These are phyloP conservation scores for Stichodactyla mertensii DNA, from an alignment of 64 coral and sea anemone species.

Conservation along the genomic window DNA sequence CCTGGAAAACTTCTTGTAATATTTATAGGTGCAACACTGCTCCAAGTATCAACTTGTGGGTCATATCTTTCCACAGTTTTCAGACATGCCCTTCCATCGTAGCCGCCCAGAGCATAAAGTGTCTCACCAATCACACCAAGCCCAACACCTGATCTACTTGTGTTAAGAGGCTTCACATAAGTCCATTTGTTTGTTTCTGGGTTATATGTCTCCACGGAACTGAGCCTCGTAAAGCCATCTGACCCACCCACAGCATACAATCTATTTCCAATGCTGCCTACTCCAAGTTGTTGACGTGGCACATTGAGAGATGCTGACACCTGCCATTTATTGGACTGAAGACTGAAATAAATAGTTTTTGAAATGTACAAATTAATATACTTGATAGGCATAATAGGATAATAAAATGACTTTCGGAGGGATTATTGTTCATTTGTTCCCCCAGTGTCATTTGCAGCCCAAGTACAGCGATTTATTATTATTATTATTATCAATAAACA, in stretches of 20 bases:
- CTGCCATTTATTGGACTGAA: slow-evolving; percentile 92
- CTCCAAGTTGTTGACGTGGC: slow-evolving; percentile 89
- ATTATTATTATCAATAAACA: too few relatives aligned
- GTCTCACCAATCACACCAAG: slow-evolving; percentile 89
- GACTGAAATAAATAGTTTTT: slow-evolving; percentile 37
- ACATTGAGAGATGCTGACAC: slow-evolving; percentile 75
- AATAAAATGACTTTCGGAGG: too few relatives aligned
- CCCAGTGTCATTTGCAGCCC: too few relatives aligned
- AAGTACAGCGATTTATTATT: too few relatives aligned
- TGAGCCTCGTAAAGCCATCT: slow-evolving; percentile 88
- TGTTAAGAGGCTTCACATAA: slow-evolving; percentile 91
- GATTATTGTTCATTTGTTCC: too few relatives aligned
- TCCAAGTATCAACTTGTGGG: slow-evolving; percentile 92
- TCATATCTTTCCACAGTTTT: slow-evolving; percentile 99
- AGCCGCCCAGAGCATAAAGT: slow-evolving; percentile 94
- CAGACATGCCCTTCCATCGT: slow-evolving; percentile 92
- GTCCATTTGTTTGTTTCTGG: slow-evolving; percentile 86
- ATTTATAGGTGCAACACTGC: slow-evolving; percentile 90
- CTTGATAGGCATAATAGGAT: too few relatives aligned
- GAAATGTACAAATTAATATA: not conserved
- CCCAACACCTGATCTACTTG: slow-evolving; percentile 93
- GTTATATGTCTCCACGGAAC: slow-evolving; percentile 79
- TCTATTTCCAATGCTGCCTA: slow-evolving; percentile 70
- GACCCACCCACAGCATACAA: slow-evolving; percentile 95
- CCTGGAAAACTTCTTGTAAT: slow-evolving; percentile 98